Percentiles rank a stretch among this genome's conserved stretches.
Evolutionary conservation across 2,113 vertebrate species (phyloP).

Genomic region (Crotalus helleri): DNA sequence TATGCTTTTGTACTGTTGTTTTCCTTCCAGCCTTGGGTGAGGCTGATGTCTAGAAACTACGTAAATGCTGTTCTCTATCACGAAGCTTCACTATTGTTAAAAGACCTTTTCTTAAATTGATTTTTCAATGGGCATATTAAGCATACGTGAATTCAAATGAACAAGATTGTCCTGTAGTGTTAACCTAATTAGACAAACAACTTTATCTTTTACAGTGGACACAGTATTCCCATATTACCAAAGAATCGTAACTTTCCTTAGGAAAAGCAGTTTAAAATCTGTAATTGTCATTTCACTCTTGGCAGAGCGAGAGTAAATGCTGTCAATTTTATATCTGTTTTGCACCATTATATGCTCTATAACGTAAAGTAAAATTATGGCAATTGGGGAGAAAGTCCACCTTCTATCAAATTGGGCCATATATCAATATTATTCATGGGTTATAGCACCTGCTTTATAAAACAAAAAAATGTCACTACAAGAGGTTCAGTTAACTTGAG

Average conservation of each 20-base stretch:
- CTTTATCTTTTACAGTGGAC: neutral
- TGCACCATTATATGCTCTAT: neutral
- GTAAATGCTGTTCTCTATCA: neutral
- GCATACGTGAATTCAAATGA: neutral
- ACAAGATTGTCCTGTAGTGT: neutral
- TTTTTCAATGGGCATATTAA: neutral
- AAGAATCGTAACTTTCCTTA: neutral
- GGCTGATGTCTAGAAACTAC: neutral
- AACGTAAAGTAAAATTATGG: neutral
- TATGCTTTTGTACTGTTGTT: neutral
- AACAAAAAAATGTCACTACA: neutral
- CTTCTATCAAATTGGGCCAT: neutral
- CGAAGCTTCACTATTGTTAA: neutral
- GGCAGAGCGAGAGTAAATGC: neutral
- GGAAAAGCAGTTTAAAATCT: neutral
- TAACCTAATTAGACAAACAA: neutral
- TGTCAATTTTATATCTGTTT: neutral
- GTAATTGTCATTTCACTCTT: neutral
- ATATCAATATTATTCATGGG: neutral
- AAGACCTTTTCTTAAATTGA: neutral
- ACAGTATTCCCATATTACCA: neutral
- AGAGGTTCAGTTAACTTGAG: neutral
- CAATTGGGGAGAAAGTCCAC: neutral
- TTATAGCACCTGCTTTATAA: neutral
- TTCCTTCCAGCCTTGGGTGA: neutral